Base-by-base conservation (phyloP, 2,888 invertebrate genomes). In the Thymelicus lineola region DNA sequence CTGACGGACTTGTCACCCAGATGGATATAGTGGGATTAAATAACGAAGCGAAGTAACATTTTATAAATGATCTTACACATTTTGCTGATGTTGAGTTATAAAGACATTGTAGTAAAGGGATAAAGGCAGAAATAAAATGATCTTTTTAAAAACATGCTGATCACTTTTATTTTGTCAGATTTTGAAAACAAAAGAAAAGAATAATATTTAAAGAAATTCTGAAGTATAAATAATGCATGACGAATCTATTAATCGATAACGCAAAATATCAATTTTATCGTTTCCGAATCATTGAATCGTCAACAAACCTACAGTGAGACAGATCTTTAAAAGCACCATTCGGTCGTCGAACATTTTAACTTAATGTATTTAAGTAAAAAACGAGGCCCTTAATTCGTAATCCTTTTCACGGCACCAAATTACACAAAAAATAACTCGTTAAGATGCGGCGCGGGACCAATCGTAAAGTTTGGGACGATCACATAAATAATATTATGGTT, bases 401-500 rank as follows among this genome's bases (percentile, higher is more conserved):
- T 75, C 78, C 82, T 80, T 83, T 85, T 84, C 82, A 83, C 80
- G 80, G 81, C 82, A 84, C 83, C 80, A 84, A 82, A 84, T 85
- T 82, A 86, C 77, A 87, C 83, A 82, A 85, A 88, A 90, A 88
- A 83, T 76, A 72, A 80, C 77, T 86, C 84, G 84, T 86, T 88
- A 88, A 86, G 86, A 84, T 78, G 79, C 79, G 75, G 79, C 77
- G 75, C 77, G 77, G 76, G 77, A 75, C 78, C 72, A 80, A 81
- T 84, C 86, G 80, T 84, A 85, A 86, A 86, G 74, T 83, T 81
- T 79, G 84, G 81, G 84, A 83, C 80, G 87, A 81, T 86, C 88
- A 89, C 90, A 90, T 90, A 90, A 90, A 91, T 90, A 87, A 90
- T 89, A 87, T 87, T 80, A 84, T 86, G 85, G 80, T 80, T 80